A percentile compares a stretch with the other conserved stretches of the same genome.
Conservation (phyloP, 2,113 vertebrate genomes). For the Columba livia region DNA sequence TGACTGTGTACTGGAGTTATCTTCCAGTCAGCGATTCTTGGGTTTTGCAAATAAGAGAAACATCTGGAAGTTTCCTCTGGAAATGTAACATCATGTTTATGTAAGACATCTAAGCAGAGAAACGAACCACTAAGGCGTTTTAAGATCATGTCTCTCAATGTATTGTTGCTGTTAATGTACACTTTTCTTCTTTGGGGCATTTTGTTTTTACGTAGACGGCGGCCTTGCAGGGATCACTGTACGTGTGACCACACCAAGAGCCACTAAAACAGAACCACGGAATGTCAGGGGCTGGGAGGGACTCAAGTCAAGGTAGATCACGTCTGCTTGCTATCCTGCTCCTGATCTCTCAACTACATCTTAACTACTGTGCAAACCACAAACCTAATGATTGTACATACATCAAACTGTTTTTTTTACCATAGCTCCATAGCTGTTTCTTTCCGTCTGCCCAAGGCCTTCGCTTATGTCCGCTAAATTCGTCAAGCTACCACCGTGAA, state of each 20-base stretch:
- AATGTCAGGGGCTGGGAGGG: too few relatives aligned
- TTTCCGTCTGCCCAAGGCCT: conserved; percentile 83
- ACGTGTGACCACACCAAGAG: background rate
- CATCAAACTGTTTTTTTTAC: conserved; percentile 73
- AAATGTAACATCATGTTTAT: background rate
- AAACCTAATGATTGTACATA: background rate
- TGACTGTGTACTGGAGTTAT: background rate
- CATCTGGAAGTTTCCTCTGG: background rate
- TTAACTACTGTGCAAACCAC: background rate
- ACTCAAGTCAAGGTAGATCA: too few relatives aligned
- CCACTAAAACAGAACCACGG: background rate
- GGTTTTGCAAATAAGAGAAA: background rate
- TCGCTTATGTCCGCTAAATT: conserved; percentile 90
- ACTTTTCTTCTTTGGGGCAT: background rate
- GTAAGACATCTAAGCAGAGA: background rate
- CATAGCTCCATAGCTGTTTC: conserved; percentile 80
- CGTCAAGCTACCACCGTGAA: conserved; percentile 87
- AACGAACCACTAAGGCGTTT: background rate
- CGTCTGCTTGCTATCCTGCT: too few relatives aligned
- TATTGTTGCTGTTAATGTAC: background rate
- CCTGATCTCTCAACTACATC: background rate
- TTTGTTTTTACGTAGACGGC: background rate
- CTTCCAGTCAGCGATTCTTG: background rate
- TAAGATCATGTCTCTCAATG: background rate
- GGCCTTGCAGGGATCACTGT: background rate